These are phyloP conservation scores for Podocnemis expansa DNA, from an alignment of 2,113 vertebrate genomes.

Conservation along the genomic window DNA sequence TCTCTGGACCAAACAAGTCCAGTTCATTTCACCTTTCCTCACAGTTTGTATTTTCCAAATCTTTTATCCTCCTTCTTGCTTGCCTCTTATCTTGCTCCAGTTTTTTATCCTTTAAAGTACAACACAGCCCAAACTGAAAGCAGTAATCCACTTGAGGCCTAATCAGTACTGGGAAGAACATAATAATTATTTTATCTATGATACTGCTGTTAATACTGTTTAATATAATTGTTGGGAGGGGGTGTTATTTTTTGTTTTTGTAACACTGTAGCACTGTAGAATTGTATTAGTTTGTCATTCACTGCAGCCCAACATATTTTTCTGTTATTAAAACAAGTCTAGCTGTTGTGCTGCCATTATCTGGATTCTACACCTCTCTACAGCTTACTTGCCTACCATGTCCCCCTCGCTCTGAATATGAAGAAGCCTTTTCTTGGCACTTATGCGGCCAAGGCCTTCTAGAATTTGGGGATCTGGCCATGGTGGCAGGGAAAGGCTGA, in stretches of 20 bases:
- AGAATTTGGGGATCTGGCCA: background rate
- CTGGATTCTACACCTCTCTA: background rate
- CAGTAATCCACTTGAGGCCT: conserved; percentile 33
- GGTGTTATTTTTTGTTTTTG: conserved; percentile 60
- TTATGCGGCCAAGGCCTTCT: background rate
- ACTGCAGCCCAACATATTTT: background rate
- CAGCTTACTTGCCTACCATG: background rate
- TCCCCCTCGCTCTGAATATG: background rate
- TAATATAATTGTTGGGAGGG: too few species aligned
- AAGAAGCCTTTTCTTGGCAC: background rate
- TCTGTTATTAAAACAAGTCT: background rate
- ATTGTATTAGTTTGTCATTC: conserved; percentile 60
- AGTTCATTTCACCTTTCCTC: conserved; percentile 55
- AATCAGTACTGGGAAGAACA: conserved; percentile 38
- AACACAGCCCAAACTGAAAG: background rate
- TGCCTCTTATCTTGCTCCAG: conserved; percentile 27
- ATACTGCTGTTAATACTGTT: conserved; percentile 54
- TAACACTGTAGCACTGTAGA: conserved; percentile 41
- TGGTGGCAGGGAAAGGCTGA: background rate
- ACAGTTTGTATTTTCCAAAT: conserved; percentile 47
- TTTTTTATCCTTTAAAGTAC: conserved; percentile 46
- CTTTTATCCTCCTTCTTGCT: conserved; percentile 33
- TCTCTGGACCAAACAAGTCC: conserved; percentile 36
- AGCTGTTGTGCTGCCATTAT: background rate
- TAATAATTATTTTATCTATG: conserved; percentile 67